Evolutionary conservation across 2,797 vertebrate species (phyloP), one percentile per base, ranked within the genome.

Genomic region (Pitangus sulphuratus): DNA sequence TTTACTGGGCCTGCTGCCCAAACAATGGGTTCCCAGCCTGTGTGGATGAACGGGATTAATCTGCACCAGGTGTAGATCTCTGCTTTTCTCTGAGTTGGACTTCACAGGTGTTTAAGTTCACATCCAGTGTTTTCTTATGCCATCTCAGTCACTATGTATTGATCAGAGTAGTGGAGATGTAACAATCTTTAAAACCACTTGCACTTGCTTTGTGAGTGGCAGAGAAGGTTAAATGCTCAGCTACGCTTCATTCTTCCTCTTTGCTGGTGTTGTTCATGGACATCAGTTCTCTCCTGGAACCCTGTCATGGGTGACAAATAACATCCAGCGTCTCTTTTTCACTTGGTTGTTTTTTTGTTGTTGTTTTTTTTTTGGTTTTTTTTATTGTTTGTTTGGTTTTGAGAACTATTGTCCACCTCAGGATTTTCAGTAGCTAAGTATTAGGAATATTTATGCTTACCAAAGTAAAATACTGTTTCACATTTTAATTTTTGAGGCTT

Each of bases 91-190:
- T 54, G 61, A 35, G 9, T 26, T 54, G 8, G 1, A 2, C 5
- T 68, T 80, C 12, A 6, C 1, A 33, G 25, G 3, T 47, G 53
- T 80, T 89, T n/a, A 19, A 11, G 19, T 57, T 72, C n/a, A 3
- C 0, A 0, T 61, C 12, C 3, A 7, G 3, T 24, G 6, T 82
- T 68, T 79, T 48, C 50, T 50, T 60, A 14, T 53, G 30, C 53
- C 45, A 0, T 50, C 51, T 84, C 50, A 30, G 18, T 79, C 4
- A 1, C 28, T 66, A 9, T n/a, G 12, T 21, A n/a, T 30, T 62
- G 39, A 50, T 17, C 47, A 44, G 33, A 40, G 40, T 28, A 16
- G 24, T 35, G 65, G 44, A 70, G 37, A 20, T 54, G 22, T 8
- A 40, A 8, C 8, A 37, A 1, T 21, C 28, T 74, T 84, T 37